Percentiles rank a stretch among this genome's conserved stretches.
Conservation (phyloP, 2,888 invertebrate genomes). For the Cephus rjabovi region DNA sequence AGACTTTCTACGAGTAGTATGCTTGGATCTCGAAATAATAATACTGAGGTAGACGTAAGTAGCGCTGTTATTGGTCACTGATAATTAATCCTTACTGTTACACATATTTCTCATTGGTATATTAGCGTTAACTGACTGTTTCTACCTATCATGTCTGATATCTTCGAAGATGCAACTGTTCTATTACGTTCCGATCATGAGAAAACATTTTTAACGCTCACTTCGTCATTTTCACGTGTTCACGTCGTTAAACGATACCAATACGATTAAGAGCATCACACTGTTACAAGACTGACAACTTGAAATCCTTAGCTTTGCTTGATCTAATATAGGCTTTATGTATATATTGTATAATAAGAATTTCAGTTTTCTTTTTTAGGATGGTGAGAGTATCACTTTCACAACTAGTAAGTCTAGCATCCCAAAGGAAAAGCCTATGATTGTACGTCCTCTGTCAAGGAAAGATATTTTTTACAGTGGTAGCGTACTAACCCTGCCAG, state of each 20-base stretch:
- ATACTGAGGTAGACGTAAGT: slow-evolving; percentile 70
- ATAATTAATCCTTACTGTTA: neutral
- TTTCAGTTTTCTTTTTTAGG: slow-evolving; percentile 56
- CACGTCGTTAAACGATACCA: neutral
- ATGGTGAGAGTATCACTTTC: slow-evolving; percentile 78
- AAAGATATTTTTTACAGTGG: slow-evolving; percentile 99
- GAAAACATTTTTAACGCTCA: neutral
- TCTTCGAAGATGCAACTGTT: neutral
- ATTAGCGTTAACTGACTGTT: neutral
- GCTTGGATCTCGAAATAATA: slow-evolving; percentile 71
- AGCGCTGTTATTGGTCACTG: neutral
- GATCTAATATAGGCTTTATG: neutral
- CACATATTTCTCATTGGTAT: neutral
- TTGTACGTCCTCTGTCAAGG: slow-evolving; percentile 90
- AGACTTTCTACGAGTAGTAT: slow-evolving; percentile 72
- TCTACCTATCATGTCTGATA: neutral
- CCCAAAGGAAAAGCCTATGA: slow-evolving; percentile 72
- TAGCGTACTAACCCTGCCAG: slow-evolving; percentile 91
- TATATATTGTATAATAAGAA: neutral
- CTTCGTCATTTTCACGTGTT: neutral
- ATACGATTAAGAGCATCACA: neutral
- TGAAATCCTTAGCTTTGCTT: neutral
- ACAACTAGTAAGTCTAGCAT: slow-evolving; percentile 68
- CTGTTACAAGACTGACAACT: neutral
- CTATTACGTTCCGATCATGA: neutral